Percentiles rank a stretch among this genome's conserved stretches.
phyloP scores from a whole-genome alignment of 2,113 vertebrate genomes.

The Columbina picui region DNA sequence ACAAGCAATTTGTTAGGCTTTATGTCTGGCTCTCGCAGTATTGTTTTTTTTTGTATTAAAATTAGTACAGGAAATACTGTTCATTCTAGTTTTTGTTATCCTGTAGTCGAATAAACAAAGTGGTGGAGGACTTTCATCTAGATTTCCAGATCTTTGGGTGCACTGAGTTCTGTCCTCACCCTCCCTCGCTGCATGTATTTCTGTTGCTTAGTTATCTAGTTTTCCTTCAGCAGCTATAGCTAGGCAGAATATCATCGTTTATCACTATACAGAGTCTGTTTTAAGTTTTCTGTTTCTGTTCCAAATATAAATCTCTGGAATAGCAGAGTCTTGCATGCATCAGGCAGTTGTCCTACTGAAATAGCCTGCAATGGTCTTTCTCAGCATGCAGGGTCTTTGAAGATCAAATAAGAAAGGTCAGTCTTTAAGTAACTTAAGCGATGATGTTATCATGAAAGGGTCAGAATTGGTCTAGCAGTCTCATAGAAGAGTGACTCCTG shows the following conservation, averaged over 20 bases:
- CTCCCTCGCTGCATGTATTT: neutral
- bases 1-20: neutral
- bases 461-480: conserved; percentile 37
- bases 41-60: neutral
- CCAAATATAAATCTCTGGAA: conserved; percentile 68
- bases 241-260: conserved; percentile 57
- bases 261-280: conserved; percentile 47
- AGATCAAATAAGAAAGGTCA: conserved; percentile 70
- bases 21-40: neutral
- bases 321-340: conserved; percentile 47
- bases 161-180: neutral
- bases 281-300: conserved; percentile 71
- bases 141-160: neutral
- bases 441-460: conserved; percentile 38
- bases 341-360: conserved; percentile 63
- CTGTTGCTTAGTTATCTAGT: conserved; percentile 30
- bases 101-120: neutral
- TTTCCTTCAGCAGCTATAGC: conserved; percentile 42
- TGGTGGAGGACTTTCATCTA: neutral
- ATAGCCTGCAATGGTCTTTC: conserved; percentile 43
- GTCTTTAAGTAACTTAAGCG: conserved; percentile 59
- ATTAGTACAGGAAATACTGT: conserved; percentile 15
- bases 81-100: neutral
- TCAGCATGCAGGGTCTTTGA: conserved; percentile 65
- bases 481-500: conserved; percentile 14